These are phyloP conservation scores for Malurus alboscapulatus DNA, from an alignment of 2,113 vertebrate species.

Conservation along the genomic window DNA sequence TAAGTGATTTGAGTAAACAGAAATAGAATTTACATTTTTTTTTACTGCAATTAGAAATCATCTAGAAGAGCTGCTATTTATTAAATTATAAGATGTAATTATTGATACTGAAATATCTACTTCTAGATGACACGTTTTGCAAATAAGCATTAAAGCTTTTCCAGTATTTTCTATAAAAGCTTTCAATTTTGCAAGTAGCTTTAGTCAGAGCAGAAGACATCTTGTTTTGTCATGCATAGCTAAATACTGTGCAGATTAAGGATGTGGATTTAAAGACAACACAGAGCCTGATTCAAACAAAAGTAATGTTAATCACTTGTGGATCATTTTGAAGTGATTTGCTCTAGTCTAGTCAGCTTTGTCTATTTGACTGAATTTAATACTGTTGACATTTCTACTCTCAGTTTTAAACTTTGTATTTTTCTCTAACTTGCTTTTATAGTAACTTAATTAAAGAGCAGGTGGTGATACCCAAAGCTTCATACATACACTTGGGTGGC, in stretches of 20 bases:
- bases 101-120: conserved; percentile 50
- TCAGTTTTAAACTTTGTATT: background rate
- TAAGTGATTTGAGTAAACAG: conserved; percentile 33
- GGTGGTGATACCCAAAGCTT: background rate
- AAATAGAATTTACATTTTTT: conserved; percentile 33
- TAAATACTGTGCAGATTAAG: background rate
- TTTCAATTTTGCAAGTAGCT: background rate
- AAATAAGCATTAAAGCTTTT: conserved; percentile 19
- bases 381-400: background rate
- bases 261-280: background rate
- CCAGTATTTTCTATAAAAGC: background rate
- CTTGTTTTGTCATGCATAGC: background rate
- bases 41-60: conserved; percentile 17
- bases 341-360: background rate
- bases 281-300: background rate
- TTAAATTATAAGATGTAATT: conserved; percentile 44
- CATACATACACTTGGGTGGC: background rate
- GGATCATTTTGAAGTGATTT: background rate
- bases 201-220: background rate
- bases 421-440: background rate
- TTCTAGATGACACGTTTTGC: background rate
- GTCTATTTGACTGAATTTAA: background rate
- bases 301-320: background rate
- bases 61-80: conserved; percentile 23
- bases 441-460: background rate